These are phyloP conservation scores for Tragopan temminckii DNA, from an alignment of 2,797 vertebrate genomes.

Conservation along the genomic window DNA sequence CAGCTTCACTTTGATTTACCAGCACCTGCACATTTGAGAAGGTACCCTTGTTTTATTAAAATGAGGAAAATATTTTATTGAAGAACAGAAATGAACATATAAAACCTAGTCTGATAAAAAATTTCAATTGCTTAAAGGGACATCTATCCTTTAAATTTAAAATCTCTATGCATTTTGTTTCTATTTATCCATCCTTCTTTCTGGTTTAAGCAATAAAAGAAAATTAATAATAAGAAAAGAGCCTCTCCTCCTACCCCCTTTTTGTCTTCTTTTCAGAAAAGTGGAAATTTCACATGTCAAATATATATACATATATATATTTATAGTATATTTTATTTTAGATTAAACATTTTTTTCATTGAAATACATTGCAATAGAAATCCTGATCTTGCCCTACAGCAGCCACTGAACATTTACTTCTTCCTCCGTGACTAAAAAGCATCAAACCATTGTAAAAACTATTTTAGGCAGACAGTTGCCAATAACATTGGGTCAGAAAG, in stretches of 20 bases:
- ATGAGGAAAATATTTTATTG: not conserved
- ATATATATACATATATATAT: not conserved
- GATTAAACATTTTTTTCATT: not conserved
- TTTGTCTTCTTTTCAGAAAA: not conserved
- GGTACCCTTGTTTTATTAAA: not conserved
- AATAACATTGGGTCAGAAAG: not conserved
- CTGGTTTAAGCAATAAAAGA: not conserved
- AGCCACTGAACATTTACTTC: not conserved
- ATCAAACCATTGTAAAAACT: not conserved
- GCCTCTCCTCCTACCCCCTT: not conserved
- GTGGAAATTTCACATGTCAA: not conserved
- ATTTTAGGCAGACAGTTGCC: not conserved
- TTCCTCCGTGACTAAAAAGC: not conserved
- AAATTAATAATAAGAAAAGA: not conserved
- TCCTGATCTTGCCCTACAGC: not conserved
- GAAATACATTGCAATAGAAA: not conserved
- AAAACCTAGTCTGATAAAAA: not conserved
- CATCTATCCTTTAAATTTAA: not conserved
- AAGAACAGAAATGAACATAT: not conserved
- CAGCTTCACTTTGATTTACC: not conserved
- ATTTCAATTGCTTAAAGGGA: not conserved
- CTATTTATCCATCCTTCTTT: not conserved
- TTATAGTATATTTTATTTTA: not conserved
- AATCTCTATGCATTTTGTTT: not conserved
- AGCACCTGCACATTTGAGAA: not conserved